Conservation (phyloP, 1,140 invertebrate species). For the Cherax destructor region DNA sequence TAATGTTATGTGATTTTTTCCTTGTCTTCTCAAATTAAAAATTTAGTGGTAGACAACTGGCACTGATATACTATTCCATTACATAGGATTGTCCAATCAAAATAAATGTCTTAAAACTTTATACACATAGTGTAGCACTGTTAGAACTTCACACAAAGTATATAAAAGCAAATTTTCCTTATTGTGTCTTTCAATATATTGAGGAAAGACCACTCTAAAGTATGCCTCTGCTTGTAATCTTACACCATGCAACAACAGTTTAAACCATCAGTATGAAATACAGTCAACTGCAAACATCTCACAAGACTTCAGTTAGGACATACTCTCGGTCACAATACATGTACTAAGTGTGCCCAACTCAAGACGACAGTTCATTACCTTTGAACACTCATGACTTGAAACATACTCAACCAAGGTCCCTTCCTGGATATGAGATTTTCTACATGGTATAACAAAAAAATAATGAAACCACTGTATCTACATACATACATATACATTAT, state of each 20-base stretch:
- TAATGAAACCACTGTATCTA: neutral
- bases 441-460: neutral
- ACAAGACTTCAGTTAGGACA: neutral
- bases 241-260: neutral
- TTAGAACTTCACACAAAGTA: neutral
- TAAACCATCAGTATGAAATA: slow-evolving; percentile 1
- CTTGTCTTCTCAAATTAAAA: neutral
- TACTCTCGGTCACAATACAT: neutral
- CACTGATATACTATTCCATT: neutral
- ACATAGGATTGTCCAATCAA: neutral
- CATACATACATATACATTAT: neutral
- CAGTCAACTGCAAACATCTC: neutral
- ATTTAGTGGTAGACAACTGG: neutral
- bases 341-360: neutral
- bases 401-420: neutral
- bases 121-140: neutral
- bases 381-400: neutral
- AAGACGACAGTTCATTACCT: neutral
- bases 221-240: neutral
- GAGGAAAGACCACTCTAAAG: neutral
- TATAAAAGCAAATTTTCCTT: slow-evolving; percentile 5
- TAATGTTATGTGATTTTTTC: neutral
- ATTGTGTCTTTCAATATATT: neutral
- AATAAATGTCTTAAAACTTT: neutral
- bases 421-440: neutral